Evolutionary conservation across 2,113 vertebrate species (phyloP).

Genomic region (Choloepus hoffmanni): DNA sequence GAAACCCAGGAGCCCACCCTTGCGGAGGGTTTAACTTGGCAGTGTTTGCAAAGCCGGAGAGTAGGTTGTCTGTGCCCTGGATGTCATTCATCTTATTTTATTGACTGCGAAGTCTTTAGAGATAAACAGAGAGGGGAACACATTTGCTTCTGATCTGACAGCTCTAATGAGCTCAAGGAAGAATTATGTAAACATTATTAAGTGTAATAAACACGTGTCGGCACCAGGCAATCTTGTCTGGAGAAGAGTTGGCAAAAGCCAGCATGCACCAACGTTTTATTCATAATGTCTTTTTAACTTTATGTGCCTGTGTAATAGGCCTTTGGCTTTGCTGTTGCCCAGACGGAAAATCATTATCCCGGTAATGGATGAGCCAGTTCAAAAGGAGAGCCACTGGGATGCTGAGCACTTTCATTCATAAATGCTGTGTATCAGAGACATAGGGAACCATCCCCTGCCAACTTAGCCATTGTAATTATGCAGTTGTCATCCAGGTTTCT

Average conservation of each 20-base stretch:
- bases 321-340: slow-evolving; percentile 83
- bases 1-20: background rate
- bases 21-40: slow-evolving; percentile 50
- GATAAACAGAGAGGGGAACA: slow-evolving; percentile 78
- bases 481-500: slow-evolving; percentile 81
- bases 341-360: slow-evolving; percentile 87
- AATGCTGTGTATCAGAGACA: slow-evolving; percentile 77
- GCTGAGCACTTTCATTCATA: slow-evolving; percentile 83
- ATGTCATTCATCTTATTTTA: slow-evolving; percentile 65
- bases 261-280: slow-evolving; percentile 73
- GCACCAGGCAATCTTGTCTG: slow-evolving; percentile 83
- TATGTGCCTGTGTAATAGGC: slow-evolving; percentile 86
- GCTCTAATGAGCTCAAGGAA: slow-evolving; percentile 86
- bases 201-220: slow-evolving; percentile 88
- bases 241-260: slow-evolving; percentile 85
- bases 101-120: slow-evolving; percentile 75
- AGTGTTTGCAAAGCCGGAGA: slow-evolving; percentile 19
- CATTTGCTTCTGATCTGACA: slow-evolving; percentile 85
- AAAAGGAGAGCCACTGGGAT: slow-evolving; percentile 84
- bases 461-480: slow-evolving; percentile 84
- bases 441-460: slow-evolving; percentile 82
- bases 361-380: slow-evolving; percentile 86
- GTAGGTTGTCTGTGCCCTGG: background rate
- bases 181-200: slow-evolving; percentile 89
- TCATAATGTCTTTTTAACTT: slow-evolving; percentile 89